phyloP scores from a whole-genome alignment of 1,140 invertebrate species.

The Bathynomus jamesi region DNA sequence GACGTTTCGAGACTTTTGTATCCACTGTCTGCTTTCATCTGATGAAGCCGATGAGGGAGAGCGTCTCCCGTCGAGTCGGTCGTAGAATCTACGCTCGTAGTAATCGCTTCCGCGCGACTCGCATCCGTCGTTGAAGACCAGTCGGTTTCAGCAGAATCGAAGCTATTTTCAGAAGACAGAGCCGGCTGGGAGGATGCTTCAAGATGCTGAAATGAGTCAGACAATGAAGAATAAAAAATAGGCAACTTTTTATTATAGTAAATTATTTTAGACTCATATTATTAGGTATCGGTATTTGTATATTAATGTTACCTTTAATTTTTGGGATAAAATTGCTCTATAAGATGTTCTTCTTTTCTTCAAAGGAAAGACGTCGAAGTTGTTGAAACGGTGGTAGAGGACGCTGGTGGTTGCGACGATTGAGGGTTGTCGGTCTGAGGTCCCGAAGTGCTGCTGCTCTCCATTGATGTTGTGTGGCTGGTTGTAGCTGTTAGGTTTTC shows the following conservation, averaged over 20 bases:
- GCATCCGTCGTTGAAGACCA: conserved; percentile 42
- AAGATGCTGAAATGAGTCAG: conserved; percentile 37
- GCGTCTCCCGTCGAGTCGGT: conserved; percentile 45
- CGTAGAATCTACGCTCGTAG: conserved; percentile 47
- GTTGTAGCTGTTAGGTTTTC: conserved; percentile 31
- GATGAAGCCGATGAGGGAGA: conserved; percentile 42
- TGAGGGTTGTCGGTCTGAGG: not conserved
- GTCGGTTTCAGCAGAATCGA: conserved; percentile 49
- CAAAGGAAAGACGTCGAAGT: conserved; percentile 10
- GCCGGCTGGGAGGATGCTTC: conserved; percentile 30
- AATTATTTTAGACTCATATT: too few species aligned
- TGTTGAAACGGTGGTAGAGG: conserved; percentile 37
- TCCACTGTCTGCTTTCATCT: conserved; percentile 50
- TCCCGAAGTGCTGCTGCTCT: conserved; percentile 40
- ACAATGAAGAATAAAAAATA: too few species aligned
- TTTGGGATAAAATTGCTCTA: conserved; percentile 31
- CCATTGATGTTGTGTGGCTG: conserved; percentile 46
- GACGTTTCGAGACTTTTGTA: conserved; percentile 51
- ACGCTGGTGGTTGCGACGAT: conserved; percentile 17
- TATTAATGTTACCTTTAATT: conserved; percentile 34
- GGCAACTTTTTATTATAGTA: too few species aligned
- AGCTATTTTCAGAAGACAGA: conserved; percentile 42
- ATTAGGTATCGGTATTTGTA: too few species aligned
- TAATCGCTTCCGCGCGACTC: conserved; percentile 45
- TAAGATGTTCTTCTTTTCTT: conserved; percentile 32